Base-by-base conservation (phyloP, 2,888 invertebrate species). In the Gortyna flavago region DNA sequence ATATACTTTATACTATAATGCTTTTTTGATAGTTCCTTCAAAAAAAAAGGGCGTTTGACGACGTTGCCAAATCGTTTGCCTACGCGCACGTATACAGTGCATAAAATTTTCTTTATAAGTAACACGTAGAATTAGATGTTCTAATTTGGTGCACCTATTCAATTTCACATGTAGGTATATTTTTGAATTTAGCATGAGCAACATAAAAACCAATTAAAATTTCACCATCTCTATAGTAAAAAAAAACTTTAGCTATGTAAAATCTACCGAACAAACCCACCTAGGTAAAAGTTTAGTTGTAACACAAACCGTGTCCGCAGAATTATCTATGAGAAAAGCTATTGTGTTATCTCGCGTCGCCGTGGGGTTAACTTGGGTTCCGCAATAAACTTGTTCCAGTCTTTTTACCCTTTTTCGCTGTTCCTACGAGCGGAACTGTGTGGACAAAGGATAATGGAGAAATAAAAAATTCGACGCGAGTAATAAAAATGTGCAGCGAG, bases 381-480 rank as follows among this genome's bases (percentile, higher is more conserved):
- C n/a, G 80, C 72, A 72, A 84, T 81, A 84, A 84, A 81, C 80
- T 62, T 68, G 85, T 81, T 84, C 57, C 57, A 32, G 57, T 62
- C 67, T 72, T 81, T 84, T 80, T 72, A 62, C 48, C 67, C 80
- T 68, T 70, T 69, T 70, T 32, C 35, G 9, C 18, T 16, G 41
- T 44, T 38, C n/a, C n/a, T 65, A 74, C 51, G 38, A 67, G 41
- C 67, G 85, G 51, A 44, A 11, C 72, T 59, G 80, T 81, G 85
- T 68, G 72, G 62, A 84, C 85, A 84, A 84, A 81, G 85, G 80
- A 68, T 81, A 84, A 80, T 80, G 51, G 81, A 51, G 80, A 57
- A 72, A 80, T 80, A 80, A 68, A 80, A 80, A 64, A 18, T 67
- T 84, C 54, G 38, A 62, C 48, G 41, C 62, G 35, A 41, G 48